Base-by-base conservation (phyloP, 2,888 invertebrate genomes). In the Syrphus vitripennis region DNA sequence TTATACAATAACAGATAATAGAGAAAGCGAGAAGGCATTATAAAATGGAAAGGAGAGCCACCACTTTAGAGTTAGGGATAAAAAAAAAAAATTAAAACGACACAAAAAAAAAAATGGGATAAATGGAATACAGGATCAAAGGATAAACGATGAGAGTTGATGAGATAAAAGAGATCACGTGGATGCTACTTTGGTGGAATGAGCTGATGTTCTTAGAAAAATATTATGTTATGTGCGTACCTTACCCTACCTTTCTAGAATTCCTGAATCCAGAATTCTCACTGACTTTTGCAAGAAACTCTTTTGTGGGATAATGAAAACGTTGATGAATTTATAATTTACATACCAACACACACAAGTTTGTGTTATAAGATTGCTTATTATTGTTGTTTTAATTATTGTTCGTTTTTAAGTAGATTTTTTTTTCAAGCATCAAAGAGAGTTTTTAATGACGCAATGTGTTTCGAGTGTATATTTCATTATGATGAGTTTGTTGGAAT, bases 121-220 rank as follows among this genome's bases (percentile, higher is more conserved):
- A 82, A 82, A 82, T 82, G 74, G 82, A 86, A 82, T 82, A 65
- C 70, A 78, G 74, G 74, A 86, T 86, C 86, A 86, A 86, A 86
- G 77, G 81, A 86, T 86, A 78, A 70, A 55, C 55, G 74, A 69
- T 12, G 40, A 74, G 72, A 69, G 69, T 55, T 82, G 74, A 86
- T 77, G 61, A 77, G 77, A 81, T 77, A 81, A 71, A 67, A 74
- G 70, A 82, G 69, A 86, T 82, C 77, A 77, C 31, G 57, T 72
- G 53, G 71, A 72, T 69, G 81, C 84, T 37, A 69, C 72, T 83
- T 80, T 65, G 50, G 48, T 59, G 42, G 48, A 71, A 80, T 48
- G 75, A 76, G 76, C 37, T 65, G n/a, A n/a, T n/a, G 21, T 59
- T 65, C 67, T 65, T 53, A 70, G 75, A 65, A 65, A 55, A 40